Conservation (phyloP, 1,140 invertebrate genomes). For the Acromyrmex charruanus region DNA sequence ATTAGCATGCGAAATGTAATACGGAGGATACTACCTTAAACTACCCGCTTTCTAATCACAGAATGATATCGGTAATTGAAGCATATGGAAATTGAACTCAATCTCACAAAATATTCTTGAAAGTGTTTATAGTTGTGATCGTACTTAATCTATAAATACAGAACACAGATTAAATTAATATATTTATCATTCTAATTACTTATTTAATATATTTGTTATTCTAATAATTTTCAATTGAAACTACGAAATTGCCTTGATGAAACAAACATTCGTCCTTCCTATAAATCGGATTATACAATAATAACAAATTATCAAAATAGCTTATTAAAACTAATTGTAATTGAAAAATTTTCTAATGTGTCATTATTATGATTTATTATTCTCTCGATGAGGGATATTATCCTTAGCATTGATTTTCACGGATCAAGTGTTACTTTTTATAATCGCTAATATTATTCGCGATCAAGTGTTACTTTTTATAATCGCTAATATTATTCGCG, state of each 20-base stretch:
- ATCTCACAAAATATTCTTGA: conserved; percentile 8
- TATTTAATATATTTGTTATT: background rate
- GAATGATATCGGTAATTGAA: background rate
- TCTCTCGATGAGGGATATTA: background rate
- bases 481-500: background rate
- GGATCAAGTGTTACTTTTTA: conserved; percentile 4
- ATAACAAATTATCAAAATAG: background rate
- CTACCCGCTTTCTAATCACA: conserved; percentile 21
- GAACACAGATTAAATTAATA: background rate
- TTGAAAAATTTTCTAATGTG: conserved; percentile 2
- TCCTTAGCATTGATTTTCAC: conserved; percentile 11
- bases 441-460: background rate
- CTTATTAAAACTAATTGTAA: background rate
- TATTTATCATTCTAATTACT: background rate
- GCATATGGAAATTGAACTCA: background rate
- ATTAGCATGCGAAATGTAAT: background rate
- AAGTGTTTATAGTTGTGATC: background rate
- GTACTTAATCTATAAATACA: background rate
- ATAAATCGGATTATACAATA: background rate
- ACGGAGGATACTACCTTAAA: background rate
- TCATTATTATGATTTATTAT: background rate
- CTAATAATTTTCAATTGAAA: background rate
- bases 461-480: background rate
- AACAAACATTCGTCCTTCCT: background rate
- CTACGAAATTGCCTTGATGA: background rate